A percentile compares a stretch with the other conserved stretches of the same genome.
phyloP scores from a whole-genome alignment of 2,888 invertebrate genomes.

The Sympetrum striolatum region DNA sequence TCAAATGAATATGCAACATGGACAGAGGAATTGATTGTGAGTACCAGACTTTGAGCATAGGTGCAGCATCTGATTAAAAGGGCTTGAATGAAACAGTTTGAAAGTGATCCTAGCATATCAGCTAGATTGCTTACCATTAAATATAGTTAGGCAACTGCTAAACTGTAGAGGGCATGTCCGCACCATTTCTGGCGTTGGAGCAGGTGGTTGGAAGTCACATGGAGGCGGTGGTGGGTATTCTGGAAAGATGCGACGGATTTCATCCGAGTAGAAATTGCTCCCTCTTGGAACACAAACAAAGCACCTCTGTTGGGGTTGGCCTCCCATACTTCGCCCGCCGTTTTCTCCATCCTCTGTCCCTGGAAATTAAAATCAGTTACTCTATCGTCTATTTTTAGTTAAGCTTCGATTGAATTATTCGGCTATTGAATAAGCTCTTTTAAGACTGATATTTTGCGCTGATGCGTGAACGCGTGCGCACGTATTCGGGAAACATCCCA shows the following conservation, averaged over 20 bases:
- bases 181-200: conserved; percentile 17
- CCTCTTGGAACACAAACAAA: conserved; percentile 13
- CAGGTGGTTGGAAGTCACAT: conserved; percentile 29
- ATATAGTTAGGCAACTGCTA: conserved; percentile 9
- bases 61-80: too few relatives aligned
- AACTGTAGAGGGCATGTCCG: conserved; percentile 5
- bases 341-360: conserved; percentile 5
- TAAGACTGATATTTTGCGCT: neutral
- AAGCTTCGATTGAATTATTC: neutral
- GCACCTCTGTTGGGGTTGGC: conserved; percentile 11
- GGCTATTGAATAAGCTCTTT: too few relatives aligned
- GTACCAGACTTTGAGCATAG: too few relatives aligned
- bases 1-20: too few relatives aligned
- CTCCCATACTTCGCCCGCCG: conserved; percentile 19
- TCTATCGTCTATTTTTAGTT: too few relatives aligned
- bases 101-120: too few relatives aligned
- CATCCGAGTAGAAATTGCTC: neutral
- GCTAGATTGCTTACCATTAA: neutral
- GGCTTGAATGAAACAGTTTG: too few relatives aligned
- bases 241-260: conserved; percentile 3
- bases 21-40: too few relatives aligned
- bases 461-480: too few relatives aligned
- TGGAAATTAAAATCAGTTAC: neutral
- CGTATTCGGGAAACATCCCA: too few relatives aligned
- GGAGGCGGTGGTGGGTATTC: conserved; percentile 1